A percentile compares a stretch with the other conserved stretches of the same genome.
Evolutionary conservation across 1,140 invertebrate species (phyloP).

Genomic region (Dendroctonus valens): DNA sequence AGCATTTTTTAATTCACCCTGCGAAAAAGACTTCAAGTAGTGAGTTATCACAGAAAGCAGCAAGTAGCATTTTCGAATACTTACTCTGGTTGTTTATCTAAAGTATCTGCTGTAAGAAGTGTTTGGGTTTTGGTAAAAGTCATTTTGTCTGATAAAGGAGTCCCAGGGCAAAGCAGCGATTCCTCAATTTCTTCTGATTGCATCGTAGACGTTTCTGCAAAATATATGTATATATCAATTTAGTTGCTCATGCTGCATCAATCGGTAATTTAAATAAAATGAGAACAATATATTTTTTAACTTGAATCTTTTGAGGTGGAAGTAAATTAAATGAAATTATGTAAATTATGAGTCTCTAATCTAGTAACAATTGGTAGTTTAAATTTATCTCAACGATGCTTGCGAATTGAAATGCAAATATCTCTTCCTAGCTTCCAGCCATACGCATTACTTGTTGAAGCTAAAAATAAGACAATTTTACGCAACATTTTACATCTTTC

Average conservation of each 20-base stretch:
- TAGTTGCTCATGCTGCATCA: too few species aligned
- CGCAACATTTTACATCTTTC: conserved; percentile 11
- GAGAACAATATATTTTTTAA: too few species aligned
- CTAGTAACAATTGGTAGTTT: too few species aligned
- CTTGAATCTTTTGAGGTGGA: too few species aligned
- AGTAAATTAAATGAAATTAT: too few species aligned
- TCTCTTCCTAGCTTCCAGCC: background rate
- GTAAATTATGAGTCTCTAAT: too few species aligned
- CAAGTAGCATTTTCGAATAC: conserved; percentile 6
- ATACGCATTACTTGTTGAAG: conserved; percentile 10
- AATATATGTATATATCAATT: background rate
- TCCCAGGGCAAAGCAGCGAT: conserved; percentile 5
- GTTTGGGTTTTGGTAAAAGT: conserved; percentile 12
- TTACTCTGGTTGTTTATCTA: conserved; percentile 18
- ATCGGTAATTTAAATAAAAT: too few species aligned
- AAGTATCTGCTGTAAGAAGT: conserved; percentile 8
- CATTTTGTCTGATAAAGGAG: conserved; percentile 22
- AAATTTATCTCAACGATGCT: too few species aligned
- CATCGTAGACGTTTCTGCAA: conserved; percentile 29
- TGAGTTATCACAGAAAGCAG: background rate
- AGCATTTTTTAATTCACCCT: too few species aligned
- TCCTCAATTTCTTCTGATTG: conserved; percentile 31
- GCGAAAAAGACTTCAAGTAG: too few species aligned
- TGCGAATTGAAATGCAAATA: conserved; percentile 4
- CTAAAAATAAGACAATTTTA: conserved; percentile 19